These are phyloP conservation scores for Cecropterus lyciades DNA, from an alignment of 1,140 invertebrate genomes.

Conservation along the genomic window DNA sequence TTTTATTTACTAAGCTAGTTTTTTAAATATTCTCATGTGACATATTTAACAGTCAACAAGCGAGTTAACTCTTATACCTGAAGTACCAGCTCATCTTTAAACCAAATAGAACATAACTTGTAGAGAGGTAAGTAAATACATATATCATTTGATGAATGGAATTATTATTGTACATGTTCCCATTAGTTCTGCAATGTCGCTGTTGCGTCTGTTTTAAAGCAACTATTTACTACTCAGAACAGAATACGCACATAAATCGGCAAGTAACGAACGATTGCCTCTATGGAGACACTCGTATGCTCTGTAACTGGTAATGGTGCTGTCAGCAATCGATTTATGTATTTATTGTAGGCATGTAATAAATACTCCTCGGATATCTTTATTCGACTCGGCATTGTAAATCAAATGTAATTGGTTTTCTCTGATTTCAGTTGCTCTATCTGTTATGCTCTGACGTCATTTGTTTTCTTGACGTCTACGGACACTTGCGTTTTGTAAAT, in stretches of 20 bases:
- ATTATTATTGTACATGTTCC: slow-evolving; percentile 20
- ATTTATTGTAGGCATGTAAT: slow-evolving; percentile 49
- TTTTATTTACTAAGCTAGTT: too few relatives aligned
- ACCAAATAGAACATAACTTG: too few relatives aligned
- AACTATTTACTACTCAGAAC: slow-evolving; percentile 21
- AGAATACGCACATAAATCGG: slow-evolving; percentile 30
- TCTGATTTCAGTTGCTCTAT: slow-evolving; percentile 37
- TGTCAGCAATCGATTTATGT: slow-evolving; percentile 63
- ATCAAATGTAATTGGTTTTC: slow-evolving; percentile 61
- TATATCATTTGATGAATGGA: slow-evolving; percentile 13
- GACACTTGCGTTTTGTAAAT: slow-evolving; percentile 9
- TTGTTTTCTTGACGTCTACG: slow-evolving; percentile 30
- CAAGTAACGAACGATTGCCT: slow-evolving; percentile 21
- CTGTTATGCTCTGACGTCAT: slow-evolving; percentile 26
- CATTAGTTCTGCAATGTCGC: slow-evolving; percentile 20
- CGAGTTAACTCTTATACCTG: too few relatives aligned
- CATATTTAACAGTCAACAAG: too few relatives aligned
- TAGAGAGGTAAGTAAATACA: too few relatives aligned
- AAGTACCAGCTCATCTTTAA: too few relatives aligned
- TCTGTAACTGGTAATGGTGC: slow-evolving; percentile 47
- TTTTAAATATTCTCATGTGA: too few relatives aligned
- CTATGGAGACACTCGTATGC: slow-evolving; percentile 13
- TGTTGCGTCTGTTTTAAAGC: slow-evolving; percentile 14
- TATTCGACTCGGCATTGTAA: slow-evolving; percentile 52
- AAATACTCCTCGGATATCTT: slow-evolving; percentile 56